A percentile compares a stretch with the other conserved stretches of the same genome.
Evolutionary conservation across 2,113 vertebrate species (phyloP).

Genomic region (Arothron firmamentum): DNA sequence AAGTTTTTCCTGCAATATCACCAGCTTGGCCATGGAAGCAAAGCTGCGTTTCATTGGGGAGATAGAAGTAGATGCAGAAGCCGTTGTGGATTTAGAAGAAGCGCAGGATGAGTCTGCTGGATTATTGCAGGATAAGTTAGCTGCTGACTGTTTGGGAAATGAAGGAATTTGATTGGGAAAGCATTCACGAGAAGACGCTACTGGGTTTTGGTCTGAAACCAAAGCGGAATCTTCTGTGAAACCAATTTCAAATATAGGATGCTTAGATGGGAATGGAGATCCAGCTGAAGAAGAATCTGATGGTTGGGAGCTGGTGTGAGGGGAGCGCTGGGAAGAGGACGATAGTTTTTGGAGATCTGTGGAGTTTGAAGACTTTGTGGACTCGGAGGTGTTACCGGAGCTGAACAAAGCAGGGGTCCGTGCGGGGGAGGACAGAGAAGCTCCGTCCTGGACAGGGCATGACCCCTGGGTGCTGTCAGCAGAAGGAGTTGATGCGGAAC

Average conservation of each 20-base stretch:
- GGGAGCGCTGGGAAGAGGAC: not conserved
- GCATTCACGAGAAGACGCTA: conserved; percentile 3
- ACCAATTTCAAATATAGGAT: not conserved
- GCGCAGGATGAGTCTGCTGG: not conserved
- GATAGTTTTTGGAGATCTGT: conserved; percentile 5
- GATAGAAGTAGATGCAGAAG: conserved; percentile 3
- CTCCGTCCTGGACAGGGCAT: conserved; percentile 21
- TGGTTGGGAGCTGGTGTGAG: not conserved
- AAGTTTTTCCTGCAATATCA: conserved; percentile 72
- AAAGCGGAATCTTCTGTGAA: not conserved
- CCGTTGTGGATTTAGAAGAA: not conserved
- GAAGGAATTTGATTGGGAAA: conserved; percentile 4
- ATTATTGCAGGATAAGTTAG: not conserved
- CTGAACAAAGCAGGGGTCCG: conserved; percentile 18
- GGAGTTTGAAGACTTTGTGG: conserved; percentile 1
- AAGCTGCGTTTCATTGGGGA: conserved; percentile 47
- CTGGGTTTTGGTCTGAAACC: conserved; percentile 8
- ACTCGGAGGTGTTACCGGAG: conserved; percentile 17
- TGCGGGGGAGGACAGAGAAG: conserved; percentile 11
- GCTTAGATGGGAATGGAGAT: not conserved
- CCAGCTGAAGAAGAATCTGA: conserved; percentile 7
- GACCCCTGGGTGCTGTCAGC: conserved; percentile 23
- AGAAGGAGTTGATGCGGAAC: conserved; percentile 18
- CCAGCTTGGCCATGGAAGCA: conserved; percentile 59
- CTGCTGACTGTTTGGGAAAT: conserved; percentile 1